Evolutionary conservation across 2,113 vertebrate species (phyloP), one percentile per base, ranked within the genome.

Genomic region (Amazona vittata): DNA sequence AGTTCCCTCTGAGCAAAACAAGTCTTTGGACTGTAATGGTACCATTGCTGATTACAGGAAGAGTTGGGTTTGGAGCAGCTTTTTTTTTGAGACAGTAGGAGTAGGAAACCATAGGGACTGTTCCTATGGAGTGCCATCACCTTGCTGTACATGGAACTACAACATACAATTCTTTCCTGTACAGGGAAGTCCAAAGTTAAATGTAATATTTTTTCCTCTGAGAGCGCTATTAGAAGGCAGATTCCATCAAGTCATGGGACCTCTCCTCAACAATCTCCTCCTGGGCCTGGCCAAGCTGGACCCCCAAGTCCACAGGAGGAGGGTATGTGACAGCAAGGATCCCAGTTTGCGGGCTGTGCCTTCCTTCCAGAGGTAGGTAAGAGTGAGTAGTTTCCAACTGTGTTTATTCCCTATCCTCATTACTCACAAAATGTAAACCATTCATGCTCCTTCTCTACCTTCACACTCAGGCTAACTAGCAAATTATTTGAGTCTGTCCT

Each of bases 1-100:
- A 41, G 39, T 89, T 86, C 83, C 90, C 92, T 93, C 79, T 95
- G 68, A 96, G 83, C 59, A 92, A 97, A 97, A 57, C 82, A 96
- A 95, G 47, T 65, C 69, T 96, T 89, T 80, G 95, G 92, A 52
- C 52, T 55, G 12, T 82, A 94, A 55, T 26, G 97, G 97, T 96
- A 96, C 98, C 57, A 33, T 29, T 71, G 44, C 25, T 91, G 83
- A 60, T 49, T 76, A 44, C 63, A 80, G 35, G 57, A 71, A 92
- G 47, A 62, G 7, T 20, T 60, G 14, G 3, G 21, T 70, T 77
- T 26, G 14, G 31, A 9, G 15, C 2, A 15, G 10, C 1, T 43
- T 84, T 60, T 94, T 70, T 64, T 67, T 82, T 11, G 18, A 76
- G 46, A 47, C 1, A 53, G 5, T 44, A 25, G 43, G 9, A 65